Evolutionary conservation across 2,113 vertebrate species (phyloP).

Genomic region (human): DNA sequence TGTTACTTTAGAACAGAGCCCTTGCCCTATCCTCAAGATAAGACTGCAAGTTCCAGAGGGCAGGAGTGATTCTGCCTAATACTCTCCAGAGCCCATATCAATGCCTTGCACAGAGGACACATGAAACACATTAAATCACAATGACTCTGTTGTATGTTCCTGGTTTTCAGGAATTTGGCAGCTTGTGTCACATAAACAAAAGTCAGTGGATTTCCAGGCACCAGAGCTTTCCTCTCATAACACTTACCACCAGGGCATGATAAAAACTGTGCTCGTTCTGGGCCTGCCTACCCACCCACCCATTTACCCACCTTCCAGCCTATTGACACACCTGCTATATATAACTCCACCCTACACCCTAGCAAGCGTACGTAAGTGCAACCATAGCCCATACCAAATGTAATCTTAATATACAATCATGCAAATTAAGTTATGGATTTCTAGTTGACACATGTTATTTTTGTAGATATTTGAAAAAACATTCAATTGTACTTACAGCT

Average conservation of each 20-base stretch:
- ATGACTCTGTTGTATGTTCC: not conserved
- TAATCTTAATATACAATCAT: not conserved
- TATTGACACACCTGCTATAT: not conserved
- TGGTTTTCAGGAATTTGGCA: not conserved
- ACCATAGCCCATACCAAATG: rapidly evolving
- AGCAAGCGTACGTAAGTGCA: not conserved
- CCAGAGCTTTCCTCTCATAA: not conserved
- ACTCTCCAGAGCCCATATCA: no score
- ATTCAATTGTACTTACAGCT: not conserved
- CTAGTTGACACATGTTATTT: not conserved
- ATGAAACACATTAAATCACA: no score
- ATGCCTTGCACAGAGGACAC: not conserved
- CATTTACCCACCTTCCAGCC: not conserved
- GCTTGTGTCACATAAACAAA: not conserved
- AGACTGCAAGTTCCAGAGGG: not conserved
- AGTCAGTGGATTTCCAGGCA: no score
- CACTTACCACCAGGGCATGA: not conserved
- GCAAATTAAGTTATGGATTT: not conserved
- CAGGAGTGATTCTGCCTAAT: no score
- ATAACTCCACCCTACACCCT: no score
- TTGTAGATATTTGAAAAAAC: not conserved
- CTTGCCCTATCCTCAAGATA: not conserved
- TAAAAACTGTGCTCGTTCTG: not conserved
- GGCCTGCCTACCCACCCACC: not conserved
- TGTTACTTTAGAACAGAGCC: rapidly evolving